These are phyloP conservation scores for Peromyscus aztecus DNA, from an alignment of 2,797 vertebrate species.

Conservation along the genomic window DNA sequence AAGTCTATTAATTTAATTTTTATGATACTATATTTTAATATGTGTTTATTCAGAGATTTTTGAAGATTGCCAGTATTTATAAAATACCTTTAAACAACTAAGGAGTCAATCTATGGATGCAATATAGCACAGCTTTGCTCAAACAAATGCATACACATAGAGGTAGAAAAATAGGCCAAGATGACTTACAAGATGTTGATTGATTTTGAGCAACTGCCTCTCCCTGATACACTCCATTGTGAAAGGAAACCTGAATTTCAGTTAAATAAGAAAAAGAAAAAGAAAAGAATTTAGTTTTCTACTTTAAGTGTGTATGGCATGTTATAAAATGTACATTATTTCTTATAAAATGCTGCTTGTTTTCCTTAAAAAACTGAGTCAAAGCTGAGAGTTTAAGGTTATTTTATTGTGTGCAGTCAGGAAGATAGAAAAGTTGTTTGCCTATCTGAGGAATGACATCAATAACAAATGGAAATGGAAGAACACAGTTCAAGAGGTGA, in stretches of 20 bases:
- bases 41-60: not conserved
- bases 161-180: not conserved
- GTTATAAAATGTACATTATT: not conserved
- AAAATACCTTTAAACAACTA: not conserved
- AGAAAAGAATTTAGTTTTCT: conserved; percentile 49
- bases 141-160: not conserved
- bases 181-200: conserved; percentile 88
- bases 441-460: not conserved
- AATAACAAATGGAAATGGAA: not conserved
- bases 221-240: fast-evolving
- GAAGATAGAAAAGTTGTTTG: not conserved
- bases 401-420: not conserved
- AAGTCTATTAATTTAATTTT: not conserved
- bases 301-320: not conserved
- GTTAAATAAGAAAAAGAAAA: not conserved
- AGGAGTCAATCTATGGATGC: not conserved
- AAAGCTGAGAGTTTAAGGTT: not conserved
- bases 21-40: not conserved
- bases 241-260: conserved; percentile 72
- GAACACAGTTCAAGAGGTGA: not conserved
- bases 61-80: not conserved
- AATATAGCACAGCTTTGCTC: not conserved
- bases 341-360: not conserved
- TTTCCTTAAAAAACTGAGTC: conserved; percentile 17
- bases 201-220: fast-evolving